Conservation (phyloP, 2,113 vertebrate genomes). For the Emydocephalus ijimae region DNA sequence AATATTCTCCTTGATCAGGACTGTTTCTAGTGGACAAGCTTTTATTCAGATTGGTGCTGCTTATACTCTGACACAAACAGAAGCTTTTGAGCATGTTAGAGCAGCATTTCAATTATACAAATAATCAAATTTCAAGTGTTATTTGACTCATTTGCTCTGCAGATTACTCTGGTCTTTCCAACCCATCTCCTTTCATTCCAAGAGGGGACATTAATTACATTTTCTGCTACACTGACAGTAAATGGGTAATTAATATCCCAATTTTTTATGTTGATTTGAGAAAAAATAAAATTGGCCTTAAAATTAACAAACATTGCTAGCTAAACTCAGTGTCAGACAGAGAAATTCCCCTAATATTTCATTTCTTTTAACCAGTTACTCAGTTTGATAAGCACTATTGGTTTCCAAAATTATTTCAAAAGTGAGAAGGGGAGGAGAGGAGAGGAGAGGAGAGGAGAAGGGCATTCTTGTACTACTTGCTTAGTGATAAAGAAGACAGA, state of each 20-base stretch:
- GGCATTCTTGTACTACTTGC: neutral
- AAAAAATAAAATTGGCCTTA: slow-evolving; percentile 73
- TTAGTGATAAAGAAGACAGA: neutral
- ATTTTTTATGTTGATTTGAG: slow-evolving; percentile 86
- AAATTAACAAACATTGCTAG: slow-evolving; percentile 65
- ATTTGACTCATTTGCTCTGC: slow-evolving; percentile 88
- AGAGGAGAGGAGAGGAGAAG: neutral
- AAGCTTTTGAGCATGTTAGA: slow-evolving; percentile 65
- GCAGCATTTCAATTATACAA: slow-evolving; percentile 81
- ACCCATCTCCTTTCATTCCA: slow-evolving; percentile 66
- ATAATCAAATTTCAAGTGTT: slow-evolving; percentile 91
- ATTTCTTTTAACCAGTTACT: neutral
- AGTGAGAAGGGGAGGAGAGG: too few species aligned
- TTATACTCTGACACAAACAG: slow-evolving; percentile 62
- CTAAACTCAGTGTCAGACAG: slow-evolving; percentile 2
- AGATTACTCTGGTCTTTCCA: slow-evolving; percentile 82
- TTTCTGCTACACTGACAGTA: slow-evolving; percentile 95
- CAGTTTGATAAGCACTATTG: neutral
- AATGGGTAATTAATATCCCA: slow-evolving; percentile 97
- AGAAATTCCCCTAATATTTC: neutral
- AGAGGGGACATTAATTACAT: slow-evolving; percentile 95
- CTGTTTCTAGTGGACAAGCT: slow-evolving; percentile 53
- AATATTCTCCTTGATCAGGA: neutral
- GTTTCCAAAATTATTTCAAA: neutral
- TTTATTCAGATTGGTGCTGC: slow-evolving; percentile 70